A percentile compares a stretch with the other conserved stretches of the same genome.
phyloP scores from a whole-genome alignment of 1,140 invertebrate genomes.

The Macrotrachela quadricornifera region DNA sequence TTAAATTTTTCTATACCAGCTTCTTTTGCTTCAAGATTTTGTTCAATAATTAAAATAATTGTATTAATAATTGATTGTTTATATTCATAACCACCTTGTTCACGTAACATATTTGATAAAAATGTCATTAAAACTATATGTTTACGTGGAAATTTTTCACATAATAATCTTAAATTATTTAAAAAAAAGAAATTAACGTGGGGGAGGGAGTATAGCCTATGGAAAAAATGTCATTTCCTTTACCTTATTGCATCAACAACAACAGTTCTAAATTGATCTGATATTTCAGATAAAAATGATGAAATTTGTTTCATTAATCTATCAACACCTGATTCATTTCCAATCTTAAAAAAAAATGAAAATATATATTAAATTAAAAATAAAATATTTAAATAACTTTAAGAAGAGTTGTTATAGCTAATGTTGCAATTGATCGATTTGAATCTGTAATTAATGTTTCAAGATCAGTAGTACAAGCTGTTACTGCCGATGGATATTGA shows the following conservation, averaged over 20 bases:
- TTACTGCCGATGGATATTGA: constrained; percentile 78
- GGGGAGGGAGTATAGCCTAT: too few species aligned
- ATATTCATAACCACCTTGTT: constrained; percentile 90
- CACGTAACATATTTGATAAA: constrained; percentile 75
- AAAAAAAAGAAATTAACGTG: too few species aligned
- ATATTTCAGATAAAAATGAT: constrained; percentile 88
- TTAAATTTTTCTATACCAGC: too few species aligned
- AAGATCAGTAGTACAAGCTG: constrained; percentile 80
- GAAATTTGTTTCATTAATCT: constrained; percentile 94
- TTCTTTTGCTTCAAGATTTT: constrained; percentile 84
- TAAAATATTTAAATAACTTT: too few species aligned
- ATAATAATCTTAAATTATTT: constrained; percentile 39
- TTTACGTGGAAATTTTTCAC: constrained; percentile 90
- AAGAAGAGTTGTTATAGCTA: constrained; percentile 86
- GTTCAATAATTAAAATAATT: constrained; percentile 85
- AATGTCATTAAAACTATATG: constrained; percentile 90
- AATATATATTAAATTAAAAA: too few species aligned
- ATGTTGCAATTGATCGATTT: constrained; percentile 83
- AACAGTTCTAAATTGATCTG: constrained; percentile 94
- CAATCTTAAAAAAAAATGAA: too few species aligned
- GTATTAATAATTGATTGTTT: constrained; percentile 94
- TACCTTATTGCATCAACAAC: constrained; percentile 73
- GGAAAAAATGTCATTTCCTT: too few species aligned
- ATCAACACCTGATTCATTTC: constrained; percentile 83
- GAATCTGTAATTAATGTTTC: constrained; percentile 83